Evolutionary conservation across 2,888 invertebrate species (phyloP), one percentile per base, ranked within the genome.

Genomic region (Drosophila melanosoma): DNA sequence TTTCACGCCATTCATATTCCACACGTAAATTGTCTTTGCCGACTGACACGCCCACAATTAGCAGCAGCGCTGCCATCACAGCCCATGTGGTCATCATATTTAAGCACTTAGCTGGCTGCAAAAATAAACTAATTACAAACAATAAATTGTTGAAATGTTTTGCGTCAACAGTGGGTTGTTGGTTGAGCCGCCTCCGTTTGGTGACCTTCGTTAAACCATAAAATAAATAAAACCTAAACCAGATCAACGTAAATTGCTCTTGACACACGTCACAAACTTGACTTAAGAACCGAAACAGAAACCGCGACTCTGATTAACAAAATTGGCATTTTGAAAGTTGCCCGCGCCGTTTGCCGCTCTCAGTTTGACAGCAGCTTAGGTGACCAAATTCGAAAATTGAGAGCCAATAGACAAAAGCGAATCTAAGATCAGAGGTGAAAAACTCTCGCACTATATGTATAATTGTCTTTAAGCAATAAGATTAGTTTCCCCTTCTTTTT

Each of bases 1-100:
- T 93, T 92, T 95, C 95, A 82, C 95, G 95, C 97, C 97, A 97
- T 89, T 96, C 95, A 92, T 95, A 96, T 57, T 94, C 94, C 56
- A 96, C 95, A 79, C 94, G 94, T 63, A 96, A 94, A 93, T 96
- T 96, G 90, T 96, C 96, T 94, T 95, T 95, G 52, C 89, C 89
- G 63, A 67, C 59, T 29, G 69, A 65, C 38, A 71, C 42, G 57
- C 70, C 61, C 76, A 79, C 64, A 45, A 69, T 72, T 35, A 89
- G 67, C 53, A 86, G 36, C 23, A 84, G 45, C 10, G 54, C 77
- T 23, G 60, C 64, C 40, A 36, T 45, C 15, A 29, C 23, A 59
- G 64, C 57, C 71, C 84, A 75, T 45, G 59, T 62, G 64, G 73
- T 59, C 53, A 71, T 52, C 76, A 77, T 80, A 40, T 58, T 66